These are phyloP conservation scores for Allophyes oxyacanthae DNA, from an alignment of 2,888 invertebrate species.

Conservation along the genomic window DNA sequence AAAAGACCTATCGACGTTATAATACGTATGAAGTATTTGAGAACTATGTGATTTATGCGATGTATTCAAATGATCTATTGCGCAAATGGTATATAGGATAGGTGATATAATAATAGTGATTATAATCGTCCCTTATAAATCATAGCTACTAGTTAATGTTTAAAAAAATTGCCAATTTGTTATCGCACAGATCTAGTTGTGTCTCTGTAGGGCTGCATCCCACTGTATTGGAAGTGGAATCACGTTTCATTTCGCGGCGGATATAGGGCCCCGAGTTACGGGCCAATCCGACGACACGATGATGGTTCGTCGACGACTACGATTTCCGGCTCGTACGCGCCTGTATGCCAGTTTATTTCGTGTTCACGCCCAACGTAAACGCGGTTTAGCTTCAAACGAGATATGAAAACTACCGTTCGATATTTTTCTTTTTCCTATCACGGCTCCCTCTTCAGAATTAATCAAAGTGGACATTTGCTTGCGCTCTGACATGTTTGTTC, in stretches of 20 bases:
- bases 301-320: conserved; percentile 81
- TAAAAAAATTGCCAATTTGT: conserved; percentile 29
- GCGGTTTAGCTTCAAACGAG: conserved; percentile 58
- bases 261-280: conserved; percentile 80
- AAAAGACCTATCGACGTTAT: conserved; percentile 46
- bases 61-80: conserved; percentile 28
- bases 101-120: neutral
- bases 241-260: conserved; percentile 83
- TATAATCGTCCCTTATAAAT: neutral
- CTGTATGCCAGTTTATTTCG: conserved; percentile 71
- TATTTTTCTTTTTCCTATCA: conserved; percentile 22
- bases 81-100: neutral
- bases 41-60: conserved; percentile 45
- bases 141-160: conserved; percentile 10
- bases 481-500: conserved; percentile 38
- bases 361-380: conserved; percentile 63
- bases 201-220: conserved; percentile 57
- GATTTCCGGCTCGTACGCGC: conserved; percentile 78
- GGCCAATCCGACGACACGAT: conserved; percentile 75
- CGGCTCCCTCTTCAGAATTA: conserved; percentile 11
- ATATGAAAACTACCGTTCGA: conserved; percentile 59
- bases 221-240: conserved; percentile 77
- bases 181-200: conserved; percentile 30
- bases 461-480: conserved; percentile 14
- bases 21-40: conserved; percentile 42